phyloP scores from a whole-genome alignment of 2,113 vertebrate genomes.

The Raja brachyura region DNA sequence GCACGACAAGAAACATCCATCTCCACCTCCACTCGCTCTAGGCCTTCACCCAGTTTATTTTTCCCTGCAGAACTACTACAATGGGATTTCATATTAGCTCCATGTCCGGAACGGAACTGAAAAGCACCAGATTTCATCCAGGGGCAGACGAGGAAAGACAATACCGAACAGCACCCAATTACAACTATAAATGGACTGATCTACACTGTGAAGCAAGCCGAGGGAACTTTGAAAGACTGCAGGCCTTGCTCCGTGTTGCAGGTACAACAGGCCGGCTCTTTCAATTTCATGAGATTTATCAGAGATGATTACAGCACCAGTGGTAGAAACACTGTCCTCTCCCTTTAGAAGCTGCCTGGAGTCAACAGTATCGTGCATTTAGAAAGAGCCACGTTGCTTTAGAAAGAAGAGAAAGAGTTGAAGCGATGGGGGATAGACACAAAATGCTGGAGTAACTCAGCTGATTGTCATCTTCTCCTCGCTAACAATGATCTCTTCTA shows the following conservation, averaged over 20 bases:
- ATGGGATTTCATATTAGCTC: slow-evolving; percentile 52
- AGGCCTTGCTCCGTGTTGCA: slow-evolving; percentile 40
- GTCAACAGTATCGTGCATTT: neutral
- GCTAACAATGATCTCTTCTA: no score
- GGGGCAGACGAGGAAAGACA: slow-evolving; percentile 39
- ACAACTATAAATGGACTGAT: slow-evolving; percentile 51
- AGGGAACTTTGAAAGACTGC: slow-evolving; percentile 45
- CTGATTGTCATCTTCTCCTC: no score
- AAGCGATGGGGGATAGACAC: neutral
- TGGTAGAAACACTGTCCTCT: neutral
- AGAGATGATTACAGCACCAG: neutral
- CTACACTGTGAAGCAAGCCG: slow-evolving; percentile 49
- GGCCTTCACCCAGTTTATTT: neutral
- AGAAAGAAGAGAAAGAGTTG: neutral
- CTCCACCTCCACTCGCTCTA: no score
- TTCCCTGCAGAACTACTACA: slow-evolving; percentile 25
- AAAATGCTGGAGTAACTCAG: no score
- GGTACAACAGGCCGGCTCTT: slow-evolving; percentile 39
- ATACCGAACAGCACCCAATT: slow-evolving; percentile 48
- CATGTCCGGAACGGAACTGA: slow-evolving; percentile 43
- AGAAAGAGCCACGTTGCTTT: no score
- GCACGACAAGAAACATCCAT: no score
- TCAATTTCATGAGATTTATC: neutral
- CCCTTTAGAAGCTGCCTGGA: neutral
- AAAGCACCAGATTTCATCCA: slow-evolving; percentile 39